Percentiles rank a stretch among this genome's conserved stretches.
These are phyloP conservation scores for Hyphantria cunea DNA, from an alignment of 1,140 invertebrate genomes.

Conservation along the genomic window DNA sequence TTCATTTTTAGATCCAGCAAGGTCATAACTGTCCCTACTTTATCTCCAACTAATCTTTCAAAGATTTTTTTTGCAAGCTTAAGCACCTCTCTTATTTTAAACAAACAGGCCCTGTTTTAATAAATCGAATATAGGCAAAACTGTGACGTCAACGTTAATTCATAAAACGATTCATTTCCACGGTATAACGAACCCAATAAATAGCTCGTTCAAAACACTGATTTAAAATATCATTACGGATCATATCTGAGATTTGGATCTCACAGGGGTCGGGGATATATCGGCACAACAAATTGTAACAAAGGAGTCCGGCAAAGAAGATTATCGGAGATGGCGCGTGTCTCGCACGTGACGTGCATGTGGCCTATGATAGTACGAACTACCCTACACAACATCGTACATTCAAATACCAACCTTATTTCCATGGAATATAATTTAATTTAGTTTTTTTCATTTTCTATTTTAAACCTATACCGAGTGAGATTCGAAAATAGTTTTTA, in stretches of 20 bases:
- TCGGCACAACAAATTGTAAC: constrained; percentile 73
- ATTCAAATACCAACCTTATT: constrained; percentile 41
- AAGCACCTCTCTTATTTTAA: too few species aligned
- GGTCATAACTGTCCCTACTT: too few species aligned
- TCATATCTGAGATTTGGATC: constrained; percentile 72
- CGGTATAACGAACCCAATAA: constrained; percentile 39
- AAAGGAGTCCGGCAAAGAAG: constrained; percentile 72
- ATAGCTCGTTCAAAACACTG: constrained; percentile 56
- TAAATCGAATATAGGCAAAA: too few species aligned
- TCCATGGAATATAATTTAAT: constrained; percentile 21
- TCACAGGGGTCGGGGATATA: constrained; percentile 58
- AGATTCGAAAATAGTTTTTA: constrained; percentile 41
- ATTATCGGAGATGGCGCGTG: constrained; percentile 74
- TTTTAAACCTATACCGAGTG: constrained; percentile 15
- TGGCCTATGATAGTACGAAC: constrained; percentile 49
- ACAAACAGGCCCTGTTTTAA: too few species aligned
- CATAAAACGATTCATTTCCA: constrained; percentile 6
- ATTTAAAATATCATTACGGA: constrained; percentile 80
- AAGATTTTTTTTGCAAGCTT: too few species aligned
- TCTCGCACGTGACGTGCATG: constrained; percentile 63
- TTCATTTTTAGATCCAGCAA: too few species aligned
- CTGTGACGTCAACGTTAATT: too few species aligned
- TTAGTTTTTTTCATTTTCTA: constrained; percentile 10
- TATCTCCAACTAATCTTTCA: too few species aligned
- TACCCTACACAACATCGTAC: constrained; percentile 45